Percentiles rank a stretch among this genome's conserved stretches.
Conservation (phyloP, 2,888 invertebrate genomes). For the Poecilus cupreus region DNA sequence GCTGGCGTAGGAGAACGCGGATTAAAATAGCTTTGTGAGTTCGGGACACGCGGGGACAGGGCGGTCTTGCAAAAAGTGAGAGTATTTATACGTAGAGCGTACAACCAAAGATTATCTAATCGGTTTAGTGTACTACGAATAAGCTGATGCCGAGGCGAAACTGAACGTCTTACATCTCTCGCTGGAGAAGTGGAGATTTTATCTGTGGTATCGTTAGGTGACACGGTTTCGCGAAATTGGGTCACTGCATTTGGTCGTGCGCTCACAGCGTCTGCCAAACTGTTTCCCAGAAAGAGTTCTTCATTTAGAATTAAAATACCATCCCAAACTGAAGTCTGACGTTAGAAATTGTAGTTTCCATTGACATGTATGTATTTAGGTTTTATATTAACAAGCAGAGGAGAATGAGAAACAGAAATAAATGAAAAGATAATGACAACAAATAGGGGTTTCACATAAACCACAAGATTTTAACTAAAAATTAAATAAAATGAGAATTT, state of each 20-base stretch:
- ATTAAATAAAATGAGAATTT: no score
- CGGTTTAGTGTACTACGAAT: constrained; percentile 1
- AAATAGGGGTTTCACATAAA: no score
- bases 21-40: constrained; percentile 37
- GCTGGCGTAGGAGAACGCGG: constrained; percentile 8
- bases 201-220: constrained; percentile 7
- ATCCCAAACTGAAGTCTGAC: no score
- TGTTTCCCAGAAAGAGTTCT: not conserved
- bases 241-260: constrained; percentile 29
- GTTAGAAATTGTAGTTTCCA: no score
- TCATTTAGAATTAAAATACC: no score
- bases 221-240: constrained; percentile 43
- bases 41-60: not conserved
- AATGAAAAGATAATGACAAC: no score
- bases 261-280: not conserved
- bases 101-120: constrained; percentile 41
- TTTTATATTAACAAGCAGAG: no score
- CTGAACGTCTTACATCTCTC: not conserved
- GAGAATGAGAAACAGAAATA: no score
- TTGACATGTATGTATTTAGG: no score
- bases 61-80: constrained; percentile 47
- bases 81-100: constrained; percentile 36
- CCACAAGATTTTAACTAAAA: no score
- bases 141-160: not conserved
- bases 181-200: constrained; percentile 24